A percentile compares a stretch with the other conserved stretches of the same genome.
These are phyloP conservation scores for Pachyrhynchus sulphureomaculatus DNA, from an alignment of 1,140 invertebrate genomes.

Conservation along the genomic window DNA sequence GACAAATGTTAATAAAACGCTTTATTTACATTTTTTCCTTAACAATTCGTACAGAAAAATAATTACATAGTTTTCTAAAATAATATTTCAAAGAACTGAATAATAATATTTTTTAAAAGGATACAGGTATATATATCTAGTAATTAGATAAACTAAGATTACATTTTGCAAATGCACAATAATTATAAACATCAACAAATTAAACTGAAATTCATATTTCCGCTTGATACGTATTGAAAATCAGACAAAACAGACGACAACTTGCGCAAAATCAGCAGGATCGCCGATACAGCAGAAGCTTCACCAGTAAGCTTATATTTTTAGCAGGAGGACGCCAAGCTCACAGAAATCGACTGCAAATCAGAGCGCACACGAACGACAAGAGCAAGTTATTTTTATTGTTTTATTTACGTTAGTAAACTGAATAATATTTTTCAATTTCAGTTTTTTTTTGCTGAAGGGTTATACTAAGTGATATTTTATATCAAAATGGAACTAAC, in stretches of 20 bases:
- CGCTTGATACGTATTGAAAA: no score
- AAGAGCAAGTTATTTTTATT: not conserved
- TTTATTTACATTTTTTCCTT: no score
- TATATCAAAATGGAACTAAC: constrained; percentile 27
- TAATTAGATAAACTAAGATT: no score
- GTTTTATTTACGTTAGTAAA: not conserved
- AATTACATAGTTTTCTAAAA: no score
- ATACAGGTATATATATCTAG: no score
- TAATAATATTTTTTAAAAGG: no score
- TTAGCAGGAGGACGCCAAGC: constrained; percentile 14
- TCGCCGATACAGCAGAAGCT: not conserved
- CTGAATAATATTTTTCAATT: not conserved
- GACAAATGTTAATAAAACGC: no score
- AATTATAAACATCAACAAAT: no score
- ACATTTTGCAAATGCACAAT: no score
- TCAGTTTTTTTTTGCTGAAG: not conserved
- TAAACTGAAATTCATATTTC: no score
- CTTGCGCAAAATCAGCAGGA: constrained; percentile 17
- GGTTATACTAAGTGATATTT: not conserved
- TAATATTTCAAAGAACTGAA: no score
- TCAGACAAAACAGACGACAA: not conserved
- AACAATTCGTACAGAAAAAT: no score
- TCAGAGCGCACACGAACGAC: constrained; percentile 21
- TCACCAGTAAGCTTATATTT: constrained; percentile 15
- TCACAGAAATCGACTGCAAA: constrained; percentile 18